These are phyloP conservation scores for Madoqua kirkii DNA, from an alignment of 2,113 vertebrate genomes.

Conservation along the genomic window DNA sequence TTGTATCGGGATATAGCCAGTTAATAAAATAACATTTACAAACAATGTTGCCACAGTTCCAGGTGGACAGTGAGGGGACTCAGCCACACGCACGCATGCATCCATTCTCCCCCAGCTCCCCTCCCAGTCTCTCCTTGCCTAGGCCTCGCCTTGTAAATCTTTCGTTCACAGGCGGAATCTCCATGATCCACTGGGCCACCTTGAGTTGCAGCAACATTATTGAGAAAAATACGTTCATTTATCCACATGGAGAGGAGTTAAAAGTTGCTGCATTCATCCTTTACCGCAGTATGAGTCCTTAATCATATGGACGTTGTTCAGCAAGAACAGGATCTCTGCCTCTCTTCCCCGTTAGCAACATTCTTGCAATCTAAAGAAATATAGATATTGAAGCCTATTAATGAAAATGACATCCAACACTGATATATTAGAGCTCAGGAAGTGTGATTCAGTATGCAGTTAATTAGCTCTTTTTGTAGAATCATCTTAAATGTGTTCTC, in stretches of 20 bases:
- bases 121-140: accelerated
- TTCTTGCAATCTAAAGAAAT: constrained; percentile 64
- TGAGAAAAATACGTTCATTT: constrained; percentile 72
- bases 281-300: constrained; percentile 59
- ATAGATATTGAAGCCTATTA: constrained; percentile 73
- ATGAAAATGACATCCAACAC: constrained; percentile 68
- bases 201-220: constrained; percentile 32
- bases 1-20: neutral
- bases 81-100: neutral
- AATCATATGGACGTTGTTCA: constrained; percentile 63
- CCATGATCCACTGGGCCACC: constrained; percentile 36
- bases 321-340: constrained; percentile 72
- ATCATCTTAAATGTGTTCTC: constrained; percentile 26
- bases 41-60: neutral
- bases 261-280: constrained; percentile 64
- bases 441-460: constrained; percentile 59
- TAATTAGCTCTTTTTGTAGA: constrained; percentile 75
- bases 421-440: constrained; percentile 58
- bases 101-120: neutral
- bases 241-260: constrained; percentile 72
- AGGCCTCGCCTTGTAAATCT: constrained; percentile 40
- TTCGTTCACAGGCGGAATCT: constrained; percentile 34
- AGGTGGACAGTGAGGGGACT: accelerated
- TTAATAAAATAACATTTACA: neutral
- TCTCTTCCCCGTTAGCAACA: constrained; percentile 60